Evolutionary conservation across 2,888 invertebrate species (phyloP), one percentile per base, ranked within the genome.

Genomic region (Syritta pipiens): DNA sequence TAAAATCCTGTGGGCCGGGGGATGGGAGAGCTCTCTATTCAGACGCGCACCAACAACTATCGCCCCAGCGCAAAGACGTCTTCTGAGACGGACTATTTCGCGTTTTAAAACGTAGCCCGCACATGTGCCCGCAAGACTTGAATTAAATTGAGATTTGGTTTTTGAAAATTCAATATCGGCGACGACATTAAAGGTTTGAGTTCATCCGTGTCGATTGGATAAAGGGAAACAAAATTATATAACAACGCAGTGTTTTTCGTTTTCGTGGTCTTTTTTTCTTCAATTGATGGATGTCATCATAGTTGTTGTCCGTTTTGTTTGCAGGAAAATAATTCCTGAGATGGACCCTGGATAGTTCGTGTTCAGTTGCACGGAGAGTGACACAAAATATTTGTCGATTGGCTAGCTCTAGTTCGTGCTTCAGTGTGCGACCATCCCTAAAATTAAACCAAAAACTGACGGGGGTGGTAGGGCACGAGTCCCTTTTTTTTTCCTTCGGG

Each of bases 41-140:
- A 37, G 37, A 55, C 19, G 59, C 53, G 60, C 55, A 72, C 71
- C 69, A 89, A 90, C 96, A 97, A 91, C 96, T 96, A 92, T 97
- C 97, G 90, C 96, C 96, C 97, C 97, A 97, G 91, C 97, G 94
- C 88, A 97, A 94, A 90, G 96, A 96, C 91, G 97, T 97, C 93
- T 96, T 96, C 92, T 96, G 96, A 91, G 96, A 96, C 92, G 97
- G 97, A 92, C 95, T 96, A 92, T 97, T 97, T 91, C 96, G 95
- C 90, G 96, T 96, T 91, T 94, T 96, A 94, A 96, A 96, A 91
- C 94, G 95, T 94, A 96, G 93, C 92, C 96, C 95, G 92, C 94
- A 96, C 96, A 96, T 96, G 95, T 93, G 94, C 93, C 84, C 84
- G 82, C 69, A 62, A 81, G 49, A 35, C 75, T 75, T 28, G 46